These are phyloP conservation scores for Malurus melanocephalus DNA, from an alignment of 2,113 vertebrate genomes.

Conservation along the genomic window DNA sequence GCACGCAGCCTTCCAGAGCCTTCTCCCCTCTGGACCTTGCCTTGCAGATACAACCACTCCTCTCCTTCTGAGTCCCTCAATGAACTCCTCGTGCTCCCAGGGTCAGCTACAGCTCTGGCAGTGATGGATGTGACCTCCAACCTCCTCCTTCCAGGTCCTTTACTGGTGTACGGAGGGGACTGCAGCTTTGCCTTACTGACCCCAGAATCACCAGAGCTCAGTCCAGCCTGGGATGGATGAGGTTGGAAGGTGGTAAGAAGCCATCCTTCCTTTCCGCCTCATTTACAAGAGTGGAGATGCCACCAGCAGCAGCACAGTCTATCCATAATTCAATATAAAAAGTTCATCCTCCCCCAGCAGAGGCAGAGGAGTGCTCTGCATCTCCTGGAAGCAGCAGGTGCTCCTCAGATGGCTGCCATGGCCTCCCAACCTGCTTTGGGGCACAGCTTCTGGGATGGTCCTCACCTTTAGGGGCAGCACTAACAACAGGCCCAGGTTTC, in stretches of 20 bases:
- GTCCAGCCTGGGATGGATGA: fast-evolving
- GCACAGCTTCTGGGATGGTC: not conserved
- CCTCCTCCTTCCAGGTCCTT: not conserved
- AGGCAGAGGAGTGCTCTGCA: not conserved
- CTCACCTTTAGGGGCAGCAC: not conserved
- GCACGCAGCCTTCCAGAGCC: not conserved
- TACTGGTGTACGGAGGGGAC: not conserved
- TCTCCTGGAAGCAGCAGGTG: not conserved
- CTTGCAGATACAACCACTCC: not conserved
- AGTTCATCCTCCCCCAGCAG: not conserved
- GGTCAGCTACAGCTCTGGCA: not conserved
- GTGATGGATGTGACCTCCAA: not conserved
- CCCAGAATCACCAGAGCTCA: not conserved
- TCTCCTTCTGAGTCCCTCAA: not conserved
- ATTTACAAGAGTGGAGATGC: not conserved
- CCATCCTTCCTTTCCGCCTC: not conserved
- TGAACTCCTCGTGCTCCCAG: not conserved
- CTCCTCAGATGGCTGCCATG: not conserved
- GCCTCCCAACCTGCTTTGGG: not conserved
- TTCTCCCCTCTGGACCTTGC: not conserved
- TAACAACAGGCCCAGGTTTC: not conserved
- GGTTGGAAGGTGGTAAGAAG: not conserved
- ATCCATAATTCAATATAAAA: not conserved
- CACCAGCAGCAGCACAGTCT: fast-evolving
- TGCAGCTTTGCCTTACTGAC: not conserved